A percentile compares a stretch with the other conserved stretches of the same genome.
Evolutionary conservation across 1,140 invertebrate species (phyloP).

Genomic region (Halictus rubicundus): DNA sequence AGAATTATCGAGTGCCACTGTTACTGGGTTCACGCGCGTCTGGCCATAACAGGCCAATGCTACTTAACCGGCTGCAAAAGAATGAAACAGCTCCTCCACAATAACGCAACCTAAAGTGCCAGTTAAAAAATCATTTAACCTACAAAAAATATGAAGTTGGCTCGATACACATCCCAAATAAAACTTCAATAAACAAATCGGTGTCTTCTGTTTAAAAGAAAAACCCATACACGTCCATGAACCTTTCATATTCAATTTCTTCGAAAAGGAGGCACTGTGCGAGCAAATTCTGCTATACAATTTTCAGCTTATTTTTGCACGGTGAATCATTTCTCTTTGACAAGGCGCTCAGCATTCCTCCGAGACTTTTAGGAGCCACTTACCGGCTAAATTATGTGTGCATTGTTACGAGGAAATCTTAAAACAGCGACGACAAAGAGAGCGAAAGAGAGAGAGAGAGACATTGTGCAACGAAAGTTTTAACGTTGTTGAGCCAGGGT

Average conservation of each 20-base stretch:
- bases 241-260: too few species aligned
- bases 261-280: too few species aligned
- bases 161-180: too few species aligned
- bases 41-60: neutral
- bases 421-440: neutral
- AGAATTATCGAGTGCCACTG: neutral
- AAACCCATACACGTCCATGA: too few species aligned
- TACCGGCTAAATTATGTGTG: neutral
- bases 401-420: neutral
- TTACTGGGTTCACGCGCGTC: neutral
- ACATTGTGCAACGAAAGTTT: neutral
- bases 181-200: too few species aligned
- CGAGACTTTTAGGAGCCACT: neutral
- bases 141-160: too few species aligned
- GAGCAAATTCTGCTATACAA: too few species aligned
- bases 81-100: accelerated
- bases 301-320: neutral
- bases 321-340: neutral
- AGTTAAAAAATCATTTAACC: too few species aligned
- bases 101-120: too few species aligned
- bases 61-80: neutral
- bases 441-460: neutral
- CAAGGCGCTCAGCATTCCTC: neutral
- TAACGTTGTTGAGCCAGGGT: neutral
- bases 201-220: too few species aligned